A percentile compares a stretch with the other conserved stretches of the same genome.
Evolutionary conservation across 2,113 vertebrate species (phyloP).

Genomic region (Cinclus cinclus): DNA sequence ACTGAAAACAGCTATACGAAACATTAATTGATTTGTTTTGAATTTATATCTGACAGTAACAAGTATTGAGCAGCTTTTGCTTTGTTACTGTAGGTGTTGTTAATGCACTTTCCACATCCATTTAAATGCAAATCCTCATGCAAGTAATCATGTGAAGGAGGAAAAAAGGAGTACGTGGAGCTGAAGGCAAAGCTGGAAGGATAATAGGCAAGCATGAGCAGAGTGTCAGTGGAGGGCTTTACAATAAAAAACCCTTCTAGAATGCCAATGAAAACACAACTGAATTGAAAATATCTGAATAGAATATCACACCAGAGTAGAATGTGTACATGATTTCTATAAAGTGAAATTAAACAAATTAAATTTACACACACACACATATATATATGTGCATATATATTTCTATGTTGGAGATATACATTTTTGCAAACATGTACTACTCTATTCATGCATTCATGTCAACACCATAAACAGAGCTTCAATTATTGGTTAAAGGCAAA

Average conservation of each 20-base stretch:
- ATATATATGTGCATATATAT: not conserved
- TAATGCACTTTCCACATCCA: conserved; percentile 70
- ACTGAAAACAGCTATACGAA: conserved; percentile 53
- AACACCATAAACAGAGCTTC: not conserved
- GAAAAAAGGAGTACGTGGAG: conserved; percentile 43
- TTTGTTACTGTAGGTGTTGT: conserved; percentile 70
- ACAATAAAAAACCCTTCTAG: conserved; percentile 42
- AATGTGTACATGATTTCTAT: conserved; percentile 34
- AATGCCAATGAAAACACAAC: conserved; percentile 43
- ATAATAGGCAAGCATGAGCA: conserved; percentile 63
- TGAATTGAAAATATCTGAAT: conserved; percentile 49
- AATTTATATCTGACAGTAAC: conserved; percentile 63
- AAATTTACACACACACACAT: not conserved
- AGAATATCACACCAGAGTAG: conserved; percentile 38
- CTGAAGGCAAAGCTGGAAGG: conserved; percentile 68
- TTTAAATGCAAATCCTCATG: conserved; percentile 80
- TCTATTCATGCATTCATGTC: not conserved
- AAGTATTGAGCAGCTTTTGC: conserved; percentile 55
- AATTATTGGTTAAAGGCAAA: not conserved
- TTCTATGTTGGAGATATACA: not conserved
- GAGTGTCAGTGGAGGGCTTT: conserved; percentile 53
- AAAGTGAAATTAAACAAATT: conserved; percentile 56
- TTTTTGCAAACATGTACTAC: not conserved
- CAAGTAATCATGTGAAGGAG: conserved; percentile 70
- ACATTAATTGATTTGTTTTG: conserved; percentile 50